Evolutionary conservation across 2,888 invertebrate species (phyloP), one percentile per base, ranked within the genome.

Genomic region (Amphiduros pacificus): DNA sequence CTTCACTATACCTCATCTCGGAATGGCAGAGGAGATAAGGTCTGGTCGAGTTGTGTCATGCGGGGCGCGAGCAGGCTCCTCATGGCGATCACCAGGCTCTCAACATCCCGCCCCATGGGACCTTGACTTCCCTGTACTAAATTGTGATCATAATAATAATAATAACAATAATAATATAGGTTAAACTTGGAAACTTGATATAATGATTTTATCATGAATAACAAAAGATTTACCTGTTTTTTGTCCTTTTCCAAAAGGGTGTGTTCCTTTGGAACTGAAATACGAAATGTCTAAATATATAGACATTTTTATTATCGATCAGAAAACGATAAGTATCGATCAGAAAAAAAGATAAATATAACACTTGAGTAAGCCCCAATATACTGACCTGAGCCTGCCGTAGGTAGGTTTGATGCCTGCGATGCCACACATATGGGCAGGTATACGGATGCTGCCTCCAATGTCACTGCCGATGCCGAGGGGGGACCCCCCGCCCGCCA

Each of bases 391-490:
- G 9, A 77, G 31, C 40, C 77, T 65, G 41, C 64, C 57, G 2
- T 59, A 41, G 2, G 79, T 77, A 2, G 81, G 78, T 63, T 81
- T 83, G 36, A 83, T 62, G 5, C 80, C 79, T 24, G 71, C 73
- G 52, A 77, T 73, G 1, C 83, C 83, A 64, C 81, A 81, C 63
- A 80, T 77, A 53, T 73, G 68, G 2, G 81, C 76, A 0, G 83
- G 83, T 27, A 82, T 75, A 20, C 83, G 70, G 41, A 80, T 74
- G 22, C 81, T 80, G 27, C 83, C 83, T 9, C 76, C 82, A 32
- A 80, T 68, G 66, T 83, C 83, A 11, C 74, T 74, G 2, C 83
- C 84, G 11, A 82, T 72, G 4, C 82, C 83, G 6, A 84, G 70
- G 1, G 76, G 64, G 5, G 78, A 76, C 1, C 79, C 84, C 2